Percentiles rank a stretch among this genome's conserved stretches.
phyloP scores from a whole-genome alignment of 1,140 invertebrate species.

The Brachionus rubens region DNA sequence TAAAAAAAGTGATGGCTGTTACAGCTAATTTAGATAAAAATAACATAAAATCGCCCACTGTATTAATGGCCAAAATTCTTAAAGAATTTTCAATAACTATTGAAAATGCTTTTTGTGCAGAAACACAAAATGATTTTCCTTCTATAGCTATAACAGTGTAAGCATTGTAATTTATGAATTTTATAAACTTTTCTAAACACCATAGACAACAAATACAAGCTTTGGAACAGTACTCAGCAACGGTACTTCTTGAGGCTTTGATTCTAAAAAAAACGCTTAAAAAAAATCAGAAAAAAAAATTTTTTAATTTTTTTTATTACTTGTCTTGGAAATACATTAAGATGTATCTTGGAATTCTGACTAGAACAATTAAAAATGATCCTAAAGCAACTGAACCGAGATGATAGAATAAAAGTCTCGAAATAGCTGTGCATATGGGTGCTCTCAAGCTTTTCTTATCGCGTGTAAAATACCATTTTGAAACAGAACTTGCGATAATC shows the following conservation, averaged over 20 bases:
- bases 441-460: conserved; percentile 66
- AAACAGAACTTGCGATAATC: conserved; percentile 74
- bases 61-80: conserved; percentile 81
- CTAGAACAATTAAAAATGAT: conserved; percentile 80
- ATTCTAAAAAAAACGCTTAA: conserved; percentile 70
- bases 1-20: conserved; percentile 67
- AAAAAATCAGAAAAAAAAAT: conserved; percentile 84
- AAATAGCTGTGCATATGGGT: conserved; percentile 63
- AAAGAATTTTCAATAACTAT: conserved; percentile 81
- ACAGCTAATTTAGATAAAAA: conserved; percentile 82
- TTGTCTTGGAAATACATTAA: conserved; percentile 77
- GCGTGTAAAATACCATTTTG: conserved; percentile 90
- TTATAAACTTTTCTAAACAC: conserved; percentile 82
- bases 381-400: conserved; percentile 85
- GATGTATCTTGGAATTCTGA: conserved; percentile 82
- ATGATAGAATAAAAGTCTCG: conserved; percentile 77
- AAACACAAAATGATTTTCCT: conserved; percentile 83
- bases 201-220: conserved; percentile 84
- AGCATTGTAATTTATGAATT: conserved; percentile 77
- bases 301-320: conserved; percentile 76
- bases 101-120: conserved; percentile 82
- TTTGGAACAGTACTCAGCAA: conserved; percentile 65
- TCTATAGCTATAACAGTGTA: conserved; percentile 90
- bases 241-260: conserved; percentile 66
- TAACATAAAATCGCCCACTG: conserved; percentile 84